Base-by-base conservation (phyloP, 2,113 vertebrate genomes). In the Eurystomus gularis region DNA sequence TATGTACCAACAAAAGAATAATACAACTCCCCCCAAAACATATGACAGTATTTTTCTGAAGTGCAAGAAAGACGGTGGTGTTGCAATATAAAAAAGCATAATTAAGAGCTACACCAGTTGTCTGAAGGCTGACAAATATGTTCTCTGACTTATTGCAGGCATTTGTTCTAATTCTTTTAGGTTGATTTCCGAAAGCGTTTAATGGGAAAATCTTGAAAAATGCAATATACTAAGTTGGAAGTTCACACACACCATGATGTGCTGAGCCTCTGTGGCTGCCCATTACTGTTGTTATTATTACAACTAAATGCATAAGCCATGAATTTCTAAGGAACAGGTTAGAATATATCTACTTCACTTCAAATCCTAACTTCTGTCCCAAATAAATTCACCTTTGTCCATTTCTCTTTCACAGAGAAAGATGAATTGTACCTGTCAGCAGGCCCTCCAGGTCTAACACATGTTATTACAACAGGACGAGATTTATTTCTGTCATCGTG, bases 401-500 rank as follows among this genome's bases (percentile, higher is more conserved):
- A 84, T 89, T 87, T 93, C 51, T 93, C 72, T 89, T 91, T 95
- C 72, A 93, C 25, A 96, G 33, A 86, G 92, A 94, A 96, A 97
- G 95, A 98, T 87, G 80, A 94, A 97, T 83, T 95, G 94, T 98
- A 99, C 99, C 99, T 99, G 98, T 99, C 99, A 88, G 99, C 99
- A 31, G 99, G 99, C 51, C 99, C 99, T 82, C 99, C 99, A 19
- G 99, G 99, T 95, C 99, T 98, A 95, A 99, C 98, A 91, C 99
- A 99, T 65, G 99, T 99, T 98, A 99, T 98, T 97, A 99, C 99
- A 96, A 99, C 98, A 9, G 99, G 99, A 29, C 99, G 99, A 95
- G 99, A 99, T 98, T 99, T 99, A 98, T 99, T 99, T 98, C 99
- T 98, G 97, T 99, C 99, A 96, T 99, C 99, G 1, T 99, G 98